Evolutionary conservation across 35 echinoderm and acorn worm genomes (phyloP).

Genomic region (Strongylocentrotus purpuratus): DNA sequence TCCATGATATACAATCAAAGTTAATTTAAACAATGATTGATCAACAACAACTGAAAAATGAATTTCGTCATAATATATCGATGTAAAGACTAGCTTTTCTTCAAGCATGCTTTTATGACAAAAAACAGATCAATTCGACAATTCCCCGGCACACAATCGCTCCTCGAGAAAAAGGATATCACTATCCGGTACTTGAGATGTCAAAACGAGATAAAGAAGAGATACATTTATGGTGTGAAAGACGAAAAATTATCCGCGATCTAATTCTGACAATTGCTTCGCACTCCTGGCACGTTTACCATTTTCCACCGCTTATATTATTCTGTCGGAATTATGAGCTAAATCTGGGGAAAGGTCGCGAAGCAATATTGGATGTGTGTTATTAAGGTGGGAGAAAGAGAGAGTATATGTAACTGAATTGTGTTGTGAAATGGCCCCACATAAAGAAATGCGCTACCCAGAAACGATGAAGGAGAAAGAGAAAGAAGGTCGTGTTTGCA

Average conservation of each 20-base stretch:
- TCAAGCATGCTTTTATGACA: neutral
- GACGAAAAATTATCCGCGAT: neutral
- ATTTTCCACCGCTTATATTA: neutral
- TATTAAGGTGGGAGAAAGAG: neutral
- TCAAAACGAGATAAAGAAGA: neutral
- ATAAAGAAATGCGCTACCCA: no score
- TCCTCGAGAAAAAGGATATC: neutral
- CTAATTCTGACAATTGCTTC: slow-evolving; percentile 12
- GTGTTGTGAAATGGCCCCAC: no score
- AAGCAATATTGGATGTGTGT: neutral
- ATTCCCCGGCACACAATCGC: neutral
- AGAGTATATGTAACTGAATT: no score
- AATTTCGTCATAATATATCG: neutral
- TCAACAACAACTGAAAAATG: neutral
- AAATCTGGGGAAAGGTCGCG: neutral
- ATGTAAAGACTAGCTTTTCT: neutral
- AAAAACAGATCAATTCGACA: neutral
- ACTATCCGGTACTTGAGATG: neutral
- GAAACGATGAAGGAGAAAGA: neutral
- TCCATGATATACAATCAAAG: neutral
- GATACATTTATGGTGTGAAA: neutral
- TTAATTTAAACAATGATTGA: neutral
- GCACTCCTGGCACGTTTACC: neutral
- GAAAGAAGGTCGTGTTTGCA: neutral
- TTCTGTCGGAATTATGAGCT: neutral